phyloP scores from a whole-genome alignment of 2,888 invertebrate species.

The Flexamia atlantica region DNA sequence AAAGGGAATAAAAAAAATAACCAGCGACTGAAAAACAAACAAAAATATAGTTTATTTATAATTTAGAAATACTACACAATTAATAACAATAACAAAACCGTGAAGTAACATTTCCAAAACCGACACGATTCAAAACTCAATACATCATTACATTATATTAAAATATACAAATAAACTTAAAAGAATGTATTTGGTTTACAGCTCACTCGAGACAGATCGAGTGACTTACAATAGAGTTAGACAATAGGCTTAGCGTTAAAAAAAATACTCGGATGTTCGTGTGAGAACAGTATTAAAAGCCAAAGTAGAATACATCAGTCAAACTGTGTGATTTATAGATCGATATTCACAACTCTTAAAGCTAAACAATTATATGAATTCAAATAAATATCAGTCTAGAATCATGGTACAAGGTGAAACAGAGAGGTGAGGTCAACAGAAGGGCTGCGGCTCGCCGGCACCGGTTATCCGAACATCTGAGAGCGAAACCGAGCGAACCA shows the following conservation, averaged over 20 bases:
- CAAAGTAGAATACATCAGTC: conserved; percentile 38
- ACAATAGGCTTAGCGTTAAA: conserved; percentile 21
- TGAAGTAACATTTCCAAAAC: conserved; percentile 50
- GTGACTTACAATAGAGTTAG: background rate
- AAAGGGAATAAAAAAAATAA: too few species aligned
- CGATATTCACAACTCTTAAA: conserved; percentile 37
- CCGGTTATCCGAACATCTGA: conserved; percentile 39
- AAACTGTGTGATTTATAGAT: conserved; percentile 14
- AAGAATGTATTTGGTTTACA: conserved; percentile 42
- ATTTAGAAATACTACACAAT: conserved; percentile 51
- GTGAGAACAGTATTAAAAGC: conserved; percentile 25
- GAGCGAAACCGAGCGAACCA: conserved; percentile 33
- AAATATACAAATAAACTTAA: conserved; percentile 43
- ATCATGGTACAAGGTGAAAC: conserved; percentile 18
- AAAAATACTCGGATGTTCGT: background rate
- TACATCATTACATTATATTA: conserved; percentile 15
- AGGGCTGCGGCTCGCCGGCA: conserved; percentile 25
- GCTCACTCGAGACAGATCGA: background rate
- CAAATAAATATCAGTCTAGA: conserved; percentile 53
- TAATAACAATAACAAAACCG: conserved; percentile 56
- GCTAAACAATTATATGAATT: conserved; percentile 24
- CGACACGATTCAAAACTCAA: conserved; percentile 42
- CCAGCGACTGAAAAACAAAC: conserved; percentile 7
- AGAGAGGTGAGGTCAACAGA: conserved; percentile 15
- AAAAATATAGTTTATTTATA: conserved; percentile 47